phyloP scores from a whole-genome alignment of 2,113 vertebrate genomes.

The Rafetus swinhoei region DNA sequence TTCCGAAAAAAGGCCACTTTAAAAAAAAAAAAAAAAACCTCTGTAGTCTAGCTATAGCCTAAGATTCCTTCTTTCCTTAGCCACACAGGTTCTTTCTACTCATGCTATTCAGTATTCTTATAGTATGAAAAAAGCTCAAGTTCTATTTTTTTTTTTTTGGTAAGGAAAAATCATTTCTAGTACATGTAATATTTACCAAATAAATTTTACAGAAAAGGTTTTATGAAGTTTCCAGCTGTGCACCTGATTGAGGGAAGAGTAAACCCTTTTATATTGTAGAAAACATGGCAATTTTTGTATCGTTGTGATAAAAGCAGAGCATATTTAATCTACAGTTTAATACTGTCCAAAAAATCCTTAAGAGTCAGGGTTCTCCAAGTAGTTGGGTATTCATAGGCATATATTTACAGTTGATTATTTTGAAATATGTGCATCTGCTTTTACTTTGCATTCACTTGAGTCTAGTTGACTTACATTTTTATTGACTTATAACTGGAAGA shows the following conservation, averaged over 20 bases:
- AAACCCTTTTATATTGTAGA: not conserved
- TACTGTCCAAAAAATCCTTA: not conserved
- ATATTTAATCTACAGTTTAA: not conserved
- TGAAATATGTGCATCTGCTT: not conserved
- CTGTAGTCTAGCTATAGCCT: too few relatives aligned
- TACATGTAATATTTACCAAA: slow-evolving; percentile 7
- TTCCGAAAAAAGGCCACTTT: too few relatives aligned
- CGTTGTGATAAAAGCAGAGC: not conserved
- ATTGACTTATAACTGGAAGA: not conserved
- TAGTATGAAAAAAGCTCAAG: not conserved
- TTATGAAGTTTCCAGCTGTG: not conserved
- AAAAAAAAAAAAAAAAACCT: too few relatives aligned
- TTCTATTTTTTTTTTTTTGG: not conserved
- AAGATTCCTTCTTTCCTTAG: not conserved
- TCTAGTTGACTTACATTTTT: not conserved
- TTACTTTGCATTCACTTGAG: not conserved
- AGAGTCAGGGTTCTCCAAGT: not conserved
- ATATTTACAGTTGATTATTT: not conserved
- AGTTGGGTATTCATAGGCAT: not conserved
- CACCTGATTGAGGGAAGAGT: not conserved
- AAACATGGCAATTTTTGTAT: not conserved
- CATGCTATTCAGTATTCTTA: not conserved
- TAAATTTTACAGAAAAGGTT: not conserved
- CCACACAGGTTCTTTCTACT: not conserved
- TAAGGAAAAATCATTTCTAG: not conserved